Evolutionary conservation across 2,113 vertebrate genomes (phyloP).

Genomic region (Oriolus oriolus): DNA sequence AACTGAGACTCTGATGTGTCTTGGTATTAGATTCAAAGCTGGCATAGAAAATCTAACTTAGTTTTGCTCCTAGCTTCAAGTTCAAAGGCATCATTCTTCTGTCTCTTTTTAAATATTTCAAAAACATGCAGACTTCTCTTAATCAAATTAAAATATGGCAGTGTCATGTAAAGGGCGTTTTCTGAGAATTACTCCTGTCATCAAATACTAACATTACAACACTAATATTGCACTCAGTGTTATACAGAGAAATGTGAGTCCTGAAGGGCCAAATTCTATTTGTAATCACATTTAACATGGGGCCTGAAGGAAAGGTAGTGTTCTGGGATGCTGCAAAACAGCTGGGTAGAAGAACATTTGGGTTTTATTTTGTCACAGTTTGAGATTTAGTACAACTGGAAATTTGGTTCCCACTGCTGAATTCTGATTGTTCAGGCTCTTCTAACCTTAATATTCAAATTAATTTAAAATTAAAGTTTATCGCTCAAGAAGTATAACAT

Average conservation of each 20-base stretch:
- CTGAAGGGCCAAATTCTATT: background rate
- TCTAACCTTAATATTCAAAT: background rate
- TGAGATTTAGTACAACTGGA: background rate
- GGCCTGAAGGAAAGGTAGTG: background rate
- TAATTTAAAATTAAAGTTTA: background rate
- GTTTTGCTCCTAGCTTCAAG: slow-evolving; percentile 7
- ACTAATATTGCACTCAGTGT: background rate
- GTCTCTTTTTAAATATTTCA: slow-evolving; percentile 13
- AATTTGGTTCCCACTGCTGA: background rate
- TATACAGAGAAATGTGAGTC: background rate
- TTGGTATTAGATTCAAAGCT: slow-evolving; percentile 16
- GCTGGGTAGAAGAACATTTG: background rate
- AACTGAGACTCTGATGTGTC: background rate
- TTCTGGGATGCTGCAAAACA: background rate
- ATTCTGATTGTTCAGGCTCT: background rate
- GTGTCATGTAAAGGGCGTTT: background rate
- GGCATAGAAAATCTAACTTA: background rate
- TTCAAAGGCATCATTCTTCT: slow-evolving; percentile 39
- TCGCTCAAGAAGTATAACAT: background rate
- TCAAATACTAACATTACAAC: slow-evolving; percentile 2
- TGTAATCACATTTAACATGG: background rate
- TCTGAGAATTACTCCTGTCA: slow-evolving; percentile 5
- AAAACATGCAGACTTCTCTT: background rate
- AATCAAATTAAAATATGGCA: slow-evolving; percentile 24
- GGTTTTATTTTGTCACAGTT: background rate